Conservation (phyloP, 1,140 invertebrate genomes). For the Drosophila tsacasi region DNA sequence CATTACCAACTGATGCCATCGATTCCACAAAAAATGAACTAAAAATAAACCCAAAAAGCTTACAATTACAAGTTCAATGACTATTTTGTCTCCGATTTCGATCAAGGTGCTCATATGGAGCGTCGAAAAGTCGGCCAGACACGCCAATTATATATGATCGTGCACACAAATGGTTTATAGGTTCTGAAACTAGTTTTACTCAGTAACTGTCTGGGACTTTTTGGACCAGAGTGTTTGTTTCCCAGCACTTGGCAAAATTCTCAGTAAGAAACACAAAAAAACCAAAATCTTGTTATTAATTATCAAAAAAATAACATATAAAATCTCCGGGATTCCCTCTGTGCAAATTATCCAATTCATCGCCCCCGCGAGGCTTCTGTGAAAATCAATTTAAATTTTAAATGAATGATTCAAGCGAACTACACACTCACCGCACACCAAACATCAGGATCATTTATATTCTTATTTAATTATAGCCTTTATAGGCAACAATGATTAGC, state of each 20-base stretch:
- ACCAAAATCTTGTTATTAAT: neutral
- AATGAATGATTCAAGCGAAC: slow-evolving; percentile 18
- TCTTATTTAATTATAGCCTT: slow-evolving; percentile 47
- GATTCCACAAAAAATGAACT: slow-evolving; percentile 4
- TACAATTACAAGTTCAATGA: slow-evolving; percentile 43
- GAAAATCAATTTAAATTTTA: slow-evolving; percentile 7
- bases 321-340: neutral
- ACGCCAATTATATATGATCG: slow-evolving; percentile 32
- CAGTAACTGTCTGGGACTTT: neutral
- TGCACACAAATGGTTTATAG: slow-evolving; percentile 25
- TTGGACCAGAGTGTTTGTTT: neutral
- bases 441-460: slow-evolving; percentile 21
- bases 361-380: neutral
- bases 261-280: neutral
- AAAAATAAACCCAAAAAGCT: slow-evolving; percentile 13
- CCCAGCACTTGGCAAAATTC: slow-evolving; percentile 15
- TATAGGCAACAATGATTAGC: slow-evolving; percentile 37
- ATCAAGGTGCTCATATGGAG: slow-evolving; percentile 39
- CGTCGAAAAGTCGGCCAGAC: slow-evolving; percentile 22
- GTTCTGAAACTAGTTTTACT: slow-evolving; percentile 30
- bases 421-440: slow-evolving; percentile 3
- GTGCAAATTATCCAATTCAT: neutral
- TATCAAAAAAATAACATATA: neutral
- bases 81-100: slow-evolving; percentile 30
- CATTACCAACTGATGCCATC: neutral